Base-by-base conservation (phyloP, 2,888 invertebrate genomes). In the Eurytoma californica region DNA sequence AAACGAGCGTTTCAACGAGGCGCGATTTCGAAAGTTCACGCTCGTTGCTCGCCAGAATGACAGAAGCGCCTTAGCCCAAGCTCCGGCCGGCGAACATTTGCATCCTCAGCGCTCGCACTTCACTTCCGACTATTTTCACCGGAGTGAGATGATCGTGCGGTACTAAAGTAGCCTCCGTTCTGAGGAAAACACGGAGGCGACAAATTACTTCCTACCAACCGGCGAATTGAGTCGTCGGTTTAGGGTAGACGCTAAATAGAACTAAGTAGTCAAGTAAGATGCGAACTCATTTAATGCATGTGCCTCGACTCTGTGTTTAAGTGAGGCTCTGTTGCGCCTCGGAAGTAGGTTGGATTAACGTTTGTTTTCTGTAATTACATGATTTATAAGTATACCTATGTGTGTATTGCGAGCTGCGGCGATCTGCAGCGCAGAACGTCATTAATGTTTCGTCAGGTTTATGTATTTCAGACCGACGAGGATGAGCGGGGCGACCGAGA, bases 401-500 rank as follows among this genome's bases (percentile, higher is more conserved):
- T 63, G 3, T n/a, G 9, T 18, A 9, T 30, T 63, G 30, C n/a
- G 39, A 28, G 18, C 24, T 39, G 39, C 24, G 9, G 63, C 1
- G 39, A 63, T 12, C n/a, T 5, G 53, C 16, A 9, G 7, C 28
- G 3, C n/a, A 39, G 63, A 75, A n/a, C 70, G 60, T 76, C 60
- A 72, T 67, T 81, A 81, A 81, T 81, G 73, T 81, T 69, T 58
- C 77, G 51, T 75, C 83, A 90, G 90, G 87, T 90, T 24, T 88
- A 87, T 82, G 82, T 89, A 20, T 81, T 89, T 80, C 87, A 90
- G 81, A 80, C 82, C 20, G 88, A 92, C 87, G 92, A 92, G 70
- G 92, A 92, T 86, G 93, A 92, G 12, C 93, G 92, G 87, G 84
- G 84, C 55, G 90, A 90, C 82, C 92, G 94, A 83, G 95, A 95